Base-by-base conservation (phyloP, 2,797 vertebrate genomes). In the Apogon hyalosoma region DNA sequence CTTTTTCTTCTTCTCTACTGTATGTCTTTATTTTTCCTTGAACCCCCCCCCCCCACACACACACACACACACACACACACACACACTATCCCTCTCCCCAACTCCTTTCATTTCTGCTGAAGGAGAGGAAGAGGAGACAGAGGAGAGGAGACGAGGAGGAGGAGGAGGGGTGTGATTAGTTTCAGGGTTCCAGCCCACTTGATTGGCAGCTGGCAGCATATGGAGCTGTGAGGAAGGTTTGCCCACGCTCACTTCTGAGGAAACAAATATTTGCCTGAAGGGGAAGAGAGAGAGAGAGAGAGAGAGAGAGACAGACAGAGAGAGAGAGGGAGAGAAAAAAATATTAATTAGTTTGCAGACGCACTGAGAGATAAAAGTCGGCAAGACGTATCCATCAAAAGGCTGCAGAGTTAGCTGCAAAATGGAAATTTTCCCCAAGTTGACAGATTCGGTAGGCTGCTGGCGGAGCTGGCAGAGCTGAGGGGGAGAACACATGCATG, bases 281-380 rank as follows among this genome's bases (percentile, higher is more conserved):
- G 94, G 92, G 82, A 45, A 45, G 55, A 45, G 55, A 45, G 24
- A 58, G 77, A 82, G 70, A 81, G 75, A 75, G 72, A 14, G 69
- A 54, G 63, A 56, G 59, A 46, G 61, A 55, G 58, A 13, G 60
- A 42, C 48, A 45, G 47, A 60, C 63, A 75, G 72, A 14, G 69
- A 54, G 63, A 56, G 59, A 46, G 61, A 55, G 58, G n/a, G 60
- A 42, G 53, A 45, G 47, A 60, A 74, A 81, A 79, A 90, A 95
- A 96, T 95, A 97, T 97, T 95, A 98, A 97, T 97, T 96, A 97
- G 94, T 97, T 97, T 96, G 94, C 96, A 96, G 95, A 95, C 93
- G 92, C 93, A 92, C 92, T 90, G 92, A 94, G 92, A 93, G 93
- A 96, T 96, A 96, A 96, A 96, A 96, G 94, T 95, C 93, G 94